Evolutionary conservation across 2,888 invertebrate species (phyloP).

Genomic region (Aethes cnicana): DNA sequence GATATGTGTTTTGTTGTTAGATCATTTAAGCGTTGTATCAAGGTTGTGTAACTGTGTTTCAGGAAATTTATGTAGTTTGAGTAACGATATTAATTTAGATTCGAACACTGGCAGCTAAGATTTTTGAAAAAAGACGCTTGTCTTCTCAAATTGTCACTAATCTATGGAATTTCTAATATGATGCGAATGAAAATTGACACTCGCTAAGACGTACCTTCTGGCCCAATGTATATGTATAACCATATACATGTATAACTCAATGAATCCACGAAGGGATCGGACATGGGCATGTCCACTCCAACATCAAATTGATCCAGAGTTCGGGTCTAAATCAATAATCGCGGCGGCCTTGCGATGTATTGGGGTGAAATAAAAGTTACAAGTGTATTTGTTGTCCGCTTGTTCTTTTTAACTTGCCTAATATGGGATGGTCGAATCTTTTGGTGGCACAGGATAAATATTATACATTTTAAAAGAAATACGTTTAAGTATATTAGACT

Average conservation of each 20-base stretch:
- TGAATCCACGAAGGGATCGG: slow-evolving; percentile 7
- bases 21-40: slow-evolving; percentile 7
- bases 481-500: too few relatives aligned
- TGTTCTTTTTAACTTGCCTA: too few relatives aligned
- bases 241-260: slow-evolving; percentile 5
- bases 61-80: too few relatives aligned
- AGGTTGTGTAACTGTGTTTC: too few relatives aligned
- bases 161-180: too few relatives aligned
- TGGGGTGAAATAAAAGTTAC: slow-evolving; percentile 26
- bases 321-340: slow-evolving; percentile 15
- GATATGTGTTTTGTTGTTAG: slow-evolving; percentile 2
- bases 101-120: not conserved
- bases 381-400: too few relatives aligned
- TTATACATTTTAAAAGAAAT: too few relatives aligned
- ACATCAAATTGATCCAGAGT: slow-evolving; percentile 14
- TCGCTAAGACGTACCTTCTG: slow-evolving; percentile 1
- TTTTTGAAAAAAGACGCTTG: not conserved
- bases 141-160: not conserved
- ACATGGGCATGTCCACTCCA: slow-evolving; percentile 1
- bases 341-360: slow-evolving; percentile 18
- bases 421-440: too few relatives aligned
- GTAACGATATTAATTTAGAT: too few relatives aligned
- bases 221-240: too few relatives aligned
- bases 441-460: too few relatives aligned
- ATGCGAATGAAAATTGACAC: not conserved